Evolutionary conservation across 35 echinoderm and acorn worm genomes (phyloP), one percentile per base, ranked within the genome.

Genomic region (Eucidaris tribuloides): DNA sequence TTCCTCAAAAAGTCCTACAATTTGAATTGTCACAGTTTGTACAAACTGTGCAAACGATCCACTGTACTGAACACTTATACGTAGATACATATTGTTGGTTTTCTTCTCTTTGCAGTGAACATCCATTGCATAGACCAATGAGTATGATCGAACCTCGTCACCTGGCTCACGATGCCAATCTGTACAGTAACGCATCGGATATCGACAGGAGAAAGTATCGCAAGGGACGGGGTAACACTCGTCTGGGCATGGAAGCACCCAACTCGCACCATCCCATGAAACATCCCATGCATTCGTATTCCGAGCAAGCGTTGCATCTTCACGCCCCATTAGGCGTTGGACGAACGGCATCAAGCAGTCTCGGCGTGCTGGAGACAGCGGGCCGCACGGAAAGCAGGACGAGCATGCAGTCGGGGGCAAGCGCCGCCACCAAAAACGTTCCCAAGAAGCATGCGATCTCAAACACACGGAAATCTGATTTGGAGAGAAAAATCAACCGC

Each of bases 351-450:
- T 84, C 82, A 71, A 84, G 71, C 63, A 84, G 40, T 50, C 45
- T 45, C 3, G 68, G 68, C 43, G 68, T 74, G 14, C 68, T 74
- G 41, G 65, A 84, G 43, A 41, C 32, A 45, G 36, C 82, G 18
- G 42, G 68, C 24, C 62, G 62, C 39, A 70, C 76, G 2, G 85
- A 88, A 20, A 88, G 85, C 58, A 79, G 77, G 58, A 74, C 65
- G 39, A 80, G 85, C 37, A 33, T 88, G 57, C 85, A 88, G 54
- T 80, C 60, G 34, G 58, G 85, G 6, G 71, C 71, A 17, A 71
- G 42, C 46, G 20, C 42, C 34, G 25, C 45, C 58, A 9, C 30
- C 77, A 7, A 64, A 81, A n/a, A n/a, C n/a, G 20, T 62, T 49
- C 20, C 56, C 17, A 36, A 13, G 27, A 83, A 62, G 35, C 80